Evolutionary conservation across 1,140 invertebrate genomes (phyloP).

Genomic region (Brachionus sp.): DNA sequence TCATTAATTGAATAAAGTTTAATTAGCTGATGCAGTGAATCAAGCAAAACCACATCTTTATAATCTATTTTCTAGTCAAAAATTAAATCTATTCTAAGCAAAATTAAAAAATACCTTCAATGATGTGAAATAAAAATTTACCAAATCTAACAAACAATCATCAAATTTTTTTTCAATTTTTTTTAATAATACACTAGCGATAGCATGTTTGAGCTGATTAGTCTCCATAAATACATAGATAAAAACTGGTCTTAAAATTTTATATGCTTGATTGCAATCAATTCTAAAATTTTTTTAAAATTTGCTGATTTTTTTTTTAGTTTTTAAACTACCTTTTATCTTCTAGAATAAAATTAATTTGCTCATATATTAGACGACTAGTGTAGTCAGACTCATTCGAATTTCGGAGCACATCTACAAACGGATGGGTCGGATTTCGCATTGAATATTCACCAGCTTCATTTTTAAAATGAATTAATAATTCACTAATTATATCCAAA

Average conservation of each 20-base stretch:
- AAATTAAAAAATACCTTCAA: not conserved
- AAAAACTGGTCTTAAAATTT: slow-evolving; percentile 30
- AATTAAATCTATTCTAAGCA: not conserved
- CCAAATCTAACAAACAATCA: not conserved
- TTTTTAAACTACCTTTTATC: not conserved
- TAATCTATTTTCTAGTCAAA: not conserved
- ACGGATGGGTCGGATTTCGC: slow-evolving; percentile 5
- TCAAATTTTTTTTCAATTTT: not conserved
- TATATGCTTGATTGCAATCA: not conserved
- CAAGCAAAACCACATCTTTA: not conserved
- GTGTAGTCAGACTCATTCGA: not conserved
- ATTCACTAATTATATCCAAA: not conserved
- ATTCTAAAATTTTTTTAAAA: not conserved
- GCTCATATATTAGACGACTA: not conserved
- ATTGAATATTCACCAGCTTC: slow-evolving; percentile 7
- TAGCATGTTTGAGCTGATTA: not conserved
- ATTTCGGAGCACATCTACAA: slow-evolving; percentile 26
- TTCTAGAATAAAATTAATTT: slow-evolving; percentile 6
- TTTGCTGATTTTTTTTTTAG: not conserved
- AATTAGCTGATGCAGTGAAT: not conserved
- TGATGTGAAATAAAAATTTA: not conserved
- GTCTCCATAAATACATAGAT: not conserved
- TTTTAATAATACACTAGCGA: not conserved
- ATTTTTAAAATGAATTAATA: not conserved
- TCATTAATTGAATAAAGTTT: not conserved